Percentiles rank a stretch among this genome's conserved stretches.
phyloP scores from a whole-genome alignment of 2,797 vertebrate genomes.

The Hoplostethus mediterraneus region DNA sequence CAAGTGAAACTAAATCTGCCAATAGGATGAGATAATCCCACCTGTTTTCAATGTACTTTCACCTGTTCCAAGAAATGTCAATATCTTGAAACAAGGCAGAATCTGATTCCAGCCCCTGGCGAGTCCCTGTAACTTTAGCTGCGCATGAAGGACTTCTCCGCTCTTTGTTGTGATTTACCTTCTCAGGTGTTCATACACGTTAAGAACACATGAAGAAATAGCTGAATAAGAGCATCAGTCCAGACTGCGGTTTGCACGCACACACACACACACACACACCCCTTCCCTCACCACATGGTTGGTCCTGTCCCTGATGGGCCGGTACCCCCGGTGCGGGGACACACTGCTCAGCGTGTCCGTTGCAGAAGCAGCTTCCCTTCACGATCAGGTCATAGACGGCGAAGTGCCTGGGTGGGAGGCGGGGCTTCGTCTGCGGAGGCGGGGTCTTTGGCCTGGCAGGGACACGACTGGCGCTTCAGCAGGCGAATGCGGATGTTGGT shows the following conservation, averaged over 20 bases:
- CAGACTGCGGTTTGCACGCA: no score
- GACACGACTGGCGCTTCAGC: constrained; percentile 89
- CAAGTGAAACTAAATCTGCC: constrained; percentile 18
- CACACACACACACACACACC: constrained; percentile 5
- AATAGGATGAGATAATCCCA: constrained; percentile 18
- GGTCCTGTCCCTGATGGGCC: constrained; percentile 78
- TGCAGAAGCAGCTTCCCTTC: constrained; percentile 98
- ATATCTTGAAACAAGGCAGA: no score
- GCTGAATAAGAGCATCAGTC: no score
- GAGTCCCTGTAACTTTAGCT: no score
- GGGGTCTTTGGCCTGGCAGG: constrained; percentile 83
- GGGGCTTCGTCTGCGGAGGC: constrained; percentile 25
- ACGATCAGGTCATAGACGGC: constrained; percentile 96
- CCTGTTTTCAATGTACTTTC: no score
- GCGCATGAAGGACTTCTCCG: no score
- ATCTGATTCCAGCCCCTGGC: no score
- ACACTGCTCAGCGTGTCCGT: constrained; percentile 95
- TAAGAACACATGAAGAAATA: no score
- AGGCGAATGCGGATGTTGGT: constrained; percentile 93
- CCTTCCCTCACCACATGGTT: constrained; percentile 88
- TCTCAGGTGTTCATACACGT: no score
- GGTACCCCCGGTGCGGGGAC: constrained; percentile 87
- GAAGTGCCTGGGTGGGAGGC: constrained; percentile 84
- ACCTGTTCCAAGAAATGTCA: no score
- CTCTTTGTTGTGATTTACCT: no score